Evolutionary conservation across 1,140 invertebrate species (phyloP), one percentile per base, ranked within the genome.

Genomic region (Pogonognathellus flavescens): DNA sequence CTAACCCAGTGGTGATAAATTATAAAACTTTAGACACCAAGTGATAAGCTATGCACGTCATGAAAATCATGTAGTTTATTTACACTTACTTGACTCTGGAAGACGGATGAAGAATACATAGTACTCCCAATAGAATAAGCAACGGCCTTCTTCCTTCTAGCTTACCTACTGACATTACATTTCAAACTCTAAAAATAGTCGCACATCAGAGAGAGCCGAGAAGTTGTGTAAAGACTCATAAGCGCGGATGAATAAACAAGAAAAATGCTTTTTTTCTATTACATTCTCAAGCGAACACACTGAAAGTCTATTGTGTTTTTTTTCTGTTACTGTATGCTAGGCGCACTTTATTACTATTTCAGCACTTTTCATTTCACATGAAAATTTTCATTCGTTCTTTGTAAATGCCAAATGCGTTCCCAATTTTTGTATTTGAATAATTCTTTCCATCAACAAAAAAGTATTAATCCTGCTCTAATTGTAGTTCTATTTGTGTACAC

Each of bases 51-150:
- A 76, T 76, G 70, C 70, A 76, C 70, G 70, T 76, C 70, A 76
- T 76, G 70, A 76, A 76, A 76, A 76, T 76, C 70, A 76, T 76
- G 70, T 76, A 76, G 70, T 76, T 76, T 76, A 76, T 76, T 76
- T 76, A 76, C 70, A 76, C 70, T 76, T 76, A 76, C 70, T 76
- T 76, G 70, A 50, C 70, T 76, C 13, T 49, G 31, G 70, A 76
- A 76, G 70, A 50, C 70, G 70, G 25, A 76, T 76, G 70, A 76
- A 76, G 70, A 76, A 76, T 76, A 76, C 70, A 76, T 76, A 76
- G 70, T 76, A 31, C 70, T 76, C 70, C 70, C 70, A n/a, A 31
- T 76, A 49, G 70, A 31, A 76, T 76, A 76, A 76, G 41, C 70
- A 76, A 76, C 41, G 41, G 49, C 70, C n/a, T 76, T 50, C 16